Evolutionary conservation across 1,140 invertebrate species (phyloP).

Genomic region (Nymphalis io): DNA sequence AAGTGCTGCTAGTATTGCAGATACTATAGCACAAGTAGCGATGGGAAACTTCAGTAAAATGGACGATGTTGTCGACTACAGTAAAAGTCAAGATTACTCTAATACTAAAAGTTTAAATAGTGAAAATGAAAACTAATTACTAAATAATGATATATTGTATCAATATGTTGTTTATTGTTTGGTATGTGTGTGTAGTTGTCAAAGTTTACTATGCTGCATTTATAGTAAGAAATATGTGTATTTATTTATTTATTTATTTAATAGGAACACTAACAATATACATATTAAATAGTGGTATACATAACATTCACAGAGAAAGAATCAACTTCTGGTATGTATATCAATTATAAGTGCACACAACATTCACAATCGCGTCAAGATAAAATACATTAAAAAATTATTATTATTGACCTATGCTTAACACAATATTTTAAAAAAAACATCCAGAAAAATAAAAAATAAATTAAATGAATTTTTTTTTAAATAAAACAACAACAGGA

Average conservation of each 20-base stretch:
- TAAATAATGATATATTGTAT: background rate
- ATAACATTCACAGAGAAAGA: no score
- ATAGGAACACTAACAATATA: no score
- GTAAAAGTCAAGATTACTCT: slow-evolving; percentile 69
- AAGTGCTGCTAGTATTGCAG: slow-evolving; percentile 66
- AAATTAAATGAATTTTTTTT: no score
- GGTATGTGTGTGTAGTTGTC: background rate
- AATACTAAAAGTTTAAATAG: slow-evolving; percentile 50
- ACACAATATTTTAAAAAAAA: no score
- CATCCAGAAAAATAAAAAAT: no score
- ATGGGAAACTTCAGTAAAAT: slow-evolving; percentile 72
- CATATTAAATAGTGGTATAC: no score
- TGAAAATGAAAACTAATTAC: slow-evolving; percentile 60
- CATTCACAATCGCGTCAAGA: no score
- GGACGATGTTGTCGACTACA: slow-evolving; percentile 67
- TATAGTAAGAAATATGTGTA: background rate
- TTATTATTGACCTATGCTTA: no score
- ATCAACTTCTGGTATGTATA: background rate
- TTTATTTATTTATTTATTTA: no score
- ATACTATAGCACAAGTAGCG: slow-evolving; percentile 71
- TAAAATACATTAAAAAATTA: no score
- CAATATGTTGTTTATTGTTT: background rate
- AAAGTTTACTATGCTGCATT: background rate
- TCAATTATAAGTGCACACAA: no score
- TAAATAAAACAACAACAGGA: no score